Evolutionary conservation across 2,113 vertebrate species (phyloP).

Genomic region (Dasyurus viverrinus): DNA sequence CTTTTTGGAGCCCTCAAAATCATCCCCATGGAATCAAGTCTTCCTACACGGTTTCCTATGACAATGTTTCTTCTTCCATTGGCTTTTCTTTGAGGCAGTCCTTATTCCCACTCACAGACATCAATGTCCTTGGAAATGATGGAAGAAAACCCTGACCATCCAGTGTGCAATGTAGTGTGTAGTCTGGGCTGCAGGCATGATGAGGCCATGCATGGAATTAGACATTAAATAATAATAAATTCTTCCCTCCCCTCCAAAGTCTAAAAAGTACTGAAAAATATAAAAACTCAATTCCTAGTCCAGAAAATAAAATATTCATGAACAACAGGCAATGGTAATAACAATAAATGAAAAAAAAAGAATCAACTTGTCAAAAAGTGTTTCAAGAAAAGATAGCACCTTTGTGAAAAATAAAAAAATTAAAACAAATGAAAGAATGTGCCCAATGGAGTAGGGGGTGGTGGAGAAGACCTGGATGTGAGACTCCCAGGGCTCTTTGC

Average conservation of each 20-base stretch:
- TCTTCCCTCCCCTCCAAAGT: slow-evolving; percentile 61
- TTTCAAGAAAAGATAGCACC: slow-evolving; percentile 86
- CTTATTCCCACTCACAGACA: background rate
- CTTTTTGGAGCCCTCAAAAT: background rate
- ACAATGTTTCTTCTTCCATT: background rate
- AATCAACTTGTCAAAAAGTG: slow-evolving; percentile 74
- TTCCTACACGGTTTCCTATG: slow-evolving; percentile 33
- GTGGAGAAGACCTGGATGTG: slow-evolving; percentile 47
- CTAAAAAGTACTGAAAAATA: slow-evolving; percentile 78
- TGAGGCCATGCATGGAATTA: slow-evolving; percentile 1
- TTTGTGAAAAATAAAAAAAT: slow-evolving; percentile 77
- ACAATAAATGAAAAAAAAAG: slow-evolving; percentile 66
- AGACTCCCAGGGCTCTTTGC: slow-evolving; percentile 19
- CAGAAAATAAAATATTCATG: slow-evolving; percentile 80
- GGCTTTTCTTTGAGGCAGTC: slow-evolving; percentile 34
- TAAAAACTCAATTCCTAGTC: slow-evolving; percentile 82
- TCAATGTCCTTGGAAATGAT: background rate
- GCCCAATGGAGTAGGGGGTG: slow-evolving; percentile 15
- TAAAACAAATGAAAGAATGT: background rate
- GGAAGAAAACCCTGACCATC: background rate
- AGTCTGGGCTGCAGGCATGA: background rate
- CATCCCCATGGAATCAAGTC: slow-evolving; percentile 40
- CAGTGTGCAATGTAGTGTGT: background rate
- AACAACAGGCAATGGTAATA: slow-evolving; percentile 64
- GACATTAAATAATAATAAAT: slow-evolving; percentile 38